A percentile compares a stretch with the other conserved stretches of the same genome.
Conservation (phyloP, 2,113 vertebrate species). For the Meleagris gallopavo region DNA sequence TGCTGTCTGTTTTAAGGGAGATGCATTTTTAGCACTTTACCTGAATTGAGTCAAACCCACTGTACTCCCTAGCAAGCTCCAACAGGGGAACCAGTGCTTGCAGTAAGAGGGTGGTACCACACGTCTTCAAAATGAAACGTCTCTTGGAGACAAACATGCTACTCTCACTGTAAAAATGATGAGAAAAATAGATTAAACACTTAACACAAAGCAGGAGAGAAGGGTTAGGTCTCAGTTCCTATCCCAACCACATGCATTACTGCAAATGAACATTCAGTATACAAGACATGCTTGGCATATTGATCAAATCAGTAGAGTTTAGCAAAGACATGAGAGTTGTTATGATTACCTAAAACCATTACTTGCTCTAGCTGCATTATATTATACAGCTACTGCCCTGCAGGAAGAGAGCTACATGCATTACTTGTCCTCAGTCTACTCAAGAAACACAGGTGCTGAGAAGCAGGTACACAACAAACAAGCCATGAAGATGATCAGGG, state of each 20-base stretch:
- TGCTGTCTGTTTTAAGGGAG: background rate
- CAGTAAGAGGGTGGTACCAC: conserved; percentile 99
- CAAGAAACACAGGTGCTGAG: background rate
- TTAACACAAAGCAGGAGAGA: background rate
- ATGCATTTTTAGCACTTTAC: conserved; percentile 69
- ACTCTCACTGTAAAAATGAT: conserved; percentile 91
- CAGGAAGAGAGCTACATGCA: background rate
- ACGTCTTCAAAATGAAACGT: conserved; percentile 99
- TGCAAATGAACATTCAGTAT: background rate
- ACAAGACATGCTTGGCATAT: background rate
- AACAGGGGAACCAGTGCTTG: conserved; percentile 99
- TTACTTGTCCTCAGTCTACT: background rate
- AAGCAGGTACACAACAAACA: background rate
- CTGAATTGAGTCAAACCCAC: conserved; percentile 97
- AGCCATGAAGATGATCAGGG: too few species aligned
- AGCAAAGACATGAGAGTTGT: background rate
- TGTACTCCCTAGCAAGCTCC: conserved; percentile 97
- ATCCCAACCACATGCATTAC: background rate
- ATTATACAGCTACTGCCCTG: background rate
- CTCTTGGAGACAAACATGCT: conserved; percentile 99
- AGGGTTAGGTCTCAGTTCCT: background rate
- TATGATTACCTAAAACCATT: background rate
- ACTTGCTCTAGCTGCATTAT: background rate
- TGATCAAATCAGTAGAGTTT: background rate
- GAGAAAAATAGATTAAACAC: background rate